Base-by-base conservation (phyloP, 2,113 vertebrate species). In the Engystomops pustulosus region DNA sequence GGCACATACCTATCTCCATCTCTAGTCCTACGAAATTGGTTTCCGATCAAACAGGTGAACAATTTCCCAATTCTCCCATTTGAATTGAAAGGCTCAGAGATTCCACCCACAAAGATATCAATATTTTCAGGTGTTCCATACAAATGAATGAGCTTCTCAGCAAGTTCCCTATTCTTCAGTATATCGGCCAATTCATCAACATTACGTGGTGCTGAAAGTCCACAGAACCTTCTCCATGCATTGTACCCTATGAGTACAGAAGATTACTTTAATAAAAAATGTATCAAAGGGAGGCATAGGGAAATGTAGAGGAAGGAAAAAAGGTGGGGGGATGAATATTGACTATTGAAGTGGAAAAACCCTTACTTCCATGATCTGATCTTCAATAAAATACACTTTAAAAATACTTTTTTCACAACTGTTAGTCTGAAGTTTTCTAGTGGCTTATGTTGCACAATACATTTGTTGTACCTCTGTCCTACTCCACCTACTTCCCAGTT, bases 61-160 rank as follows among this genome's bases (percentile, higher is more conserved):
- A 97, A 95, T 85, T 94, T 91, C 1, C 95, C 95, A 3, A 95
- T 95, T 4, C 94, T 91, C 55, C 95, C 96, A 5, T 92, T 92
- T 0, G 84, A 87, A 68, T 96, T 87, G 32, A 96, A 89, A 1
- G 95, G 94, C 86, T 98, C 96, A 14, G 96, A 92, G 3, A 98
- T 94, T 45, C 93, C 94, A 25, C 96, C 95, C 8, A 96, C 87
- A 95, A 96, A 98, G 85, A 98, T 90, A 44, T 97, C 96, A 1
- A 95, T 96, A 60, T 97, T 98, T 70, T 92, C 88, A 0, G 93
- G 92, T 0, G 94, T 97, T 72, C 95, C 92, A 0, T 97, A 97
- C 23, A 97, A 89, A 3, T 49, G n/a, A 4, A 95, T 87, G 75
- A 99, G 93, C 86, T 94, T 96, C 79, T 87, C 88, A 1, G 95